Evolutionary conservation across 2,888 invertebrate genomes (phyloP), one percentile per base, ranked within the genome.

Genomic region (Amitus sp.): DNA sequence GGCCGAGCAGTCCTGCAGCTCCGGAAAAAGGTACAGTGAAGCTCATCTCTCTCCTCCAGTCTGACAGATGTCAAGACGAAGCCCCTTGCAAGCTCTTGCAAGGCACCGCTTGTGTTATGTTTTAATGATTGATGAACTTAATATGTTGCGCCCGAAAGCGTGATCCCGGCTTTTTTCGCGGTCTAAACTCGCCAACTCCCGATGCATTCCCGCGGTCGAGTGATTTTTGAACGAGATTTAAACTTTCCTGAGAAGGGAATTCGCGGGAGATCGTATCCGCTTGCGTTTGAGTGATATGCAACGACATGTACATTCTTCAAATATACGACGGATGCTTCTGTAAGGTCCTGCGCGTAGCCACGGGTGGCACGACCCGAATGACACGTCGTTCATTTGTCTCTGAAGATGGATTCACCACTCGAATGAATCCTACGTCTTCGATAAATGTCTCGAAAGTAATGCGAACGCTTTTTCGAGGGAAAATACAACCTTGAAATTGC

Each of bases 81-180:
- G 62, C 54, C 40, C 54, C 62, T 54, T 28, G 51, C 54, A 48
- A 37, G 37, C 51, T 52, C 55, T 51, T 43, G 52, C 55, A 17
- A 69, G 72, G 69, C 65, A 69, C 37, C 47, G 43, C 20, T 67
- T 69, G 73, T 70, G 75, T 73, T 76, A 77, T 74, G 76, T 78
- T 78, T 74, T 73, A 74, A 77, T 80, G 80, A 80, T 80, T 80
- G 79, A 80, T 80, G 80, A 78, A 72, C n/a, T n/a, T n/a, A n/a
- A n/a, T n/a, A n/a, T n/a, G n/a, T n/a, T n/a, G n/a, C n/a, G n/a
- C n/a, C n/a, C n/a, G n/a, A n/a, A n/a, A n/a, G 15, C 37, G 37
- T 37, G 37, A 37, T 15, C 37, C 15, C 15, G 12, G 37, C 37
- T 37, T 37, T 37, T n/a, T 15, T 12, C 15, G 15, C 12, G 37